phyloP scores from a whole-genome alignment of 1,140 invertebrate genomes.

The Vollenhovia emeryi region DNA sequence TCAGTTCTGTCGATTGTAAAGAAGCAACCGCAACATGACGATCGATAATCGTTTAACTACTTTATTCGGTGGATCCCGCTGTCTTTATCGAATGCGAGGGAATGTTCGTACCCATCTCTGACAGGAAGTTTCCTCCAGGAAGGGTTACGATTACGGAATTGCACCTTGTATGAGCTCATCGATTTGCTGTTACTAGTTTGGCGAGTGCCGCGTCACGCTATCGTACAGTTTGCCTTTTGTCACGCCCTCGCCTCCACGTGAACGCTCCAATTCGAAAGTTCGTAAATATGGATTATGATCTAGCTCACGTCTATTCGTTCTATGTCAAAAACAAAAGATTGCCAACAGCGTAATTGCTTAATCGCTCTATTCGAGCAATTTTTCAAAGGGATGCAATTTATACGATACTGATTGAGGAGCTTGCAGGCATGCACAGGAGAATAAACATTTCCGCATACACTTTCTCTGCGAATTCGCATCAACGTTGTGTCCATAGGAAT shows the following conservation, averaged over 20 bases:
- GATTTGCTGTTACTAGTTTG: slow-evolving; percentile 30
- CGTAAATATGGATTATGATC: slow-evolving; percentile 1
- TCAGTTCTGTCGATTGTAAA: neutral
- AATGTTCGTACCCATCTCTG: neutral
- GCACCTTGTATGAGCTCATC: slow-evolving; percentile 9
- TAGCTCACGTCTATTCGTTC: neutral
- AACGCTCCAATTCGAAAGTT: slow-evolving; percentile 26
- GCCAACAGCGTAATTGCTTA: slow-evolving; percentile 3
- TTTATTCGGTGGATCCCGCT: neutral
- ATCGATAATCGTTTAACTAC: slow-evolving; percentile 28
- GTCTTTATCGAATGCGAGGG: neutral
- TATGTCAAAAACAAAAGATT: slow-evolving; percentile 15
- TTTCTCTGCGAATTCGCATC: slow-evolving; percentile 28
- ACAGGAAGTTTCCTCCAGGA: slow-evolving; percentile 16
- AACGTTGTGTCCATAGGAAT: neutral
- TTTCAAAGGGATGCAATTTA: slow-evolving; percentile 12
- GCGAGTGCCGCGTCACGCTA: slow-evolving; percentile 31
- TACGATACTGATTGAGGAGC: slow-evolving; percentile 6
- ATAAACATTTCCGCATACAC: slow-evolving; percentile 19
- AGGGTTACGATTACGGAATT: slow-evolving; percentile 37
- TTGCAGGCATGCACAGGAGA: slow-evolving; percentile 17
- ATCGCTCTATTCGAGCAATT: slow-evolving; percentile 17
- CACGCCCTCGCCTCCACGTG: neutral
- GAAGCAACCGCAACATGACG: neutral
- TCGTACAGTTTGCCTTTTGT: neutral